Conservation (phyloP, 1,140 invertebrate genomes). For the Drosophila insularis region DNA sequence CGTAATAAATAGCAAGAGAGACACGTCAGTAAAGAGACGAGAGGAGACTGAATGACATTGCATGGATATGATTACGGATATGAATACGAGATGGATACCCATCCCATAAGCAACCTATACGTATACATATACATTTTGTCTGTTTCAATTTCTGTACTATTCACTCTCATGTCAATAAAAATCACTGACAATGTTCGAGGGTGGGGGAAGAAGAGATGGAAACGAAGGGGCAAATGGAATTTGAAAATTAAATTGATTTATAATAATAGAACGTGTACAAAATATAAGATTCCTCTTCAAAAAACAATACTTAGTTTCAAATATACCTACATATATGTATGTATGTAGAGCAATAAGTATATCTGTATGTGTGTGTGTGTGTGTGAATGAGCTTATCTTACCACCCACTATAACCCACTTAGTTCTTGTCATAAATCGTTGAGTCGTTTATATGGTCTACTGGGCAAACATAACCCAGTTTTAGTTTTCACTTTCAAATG, state of each 20-base stretch:
- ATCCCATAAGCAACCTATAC: neutral
- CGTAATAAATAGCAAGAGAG: neutral
- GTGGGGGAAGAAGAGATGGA: neutral
- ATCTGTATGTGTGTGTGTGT: neutral
- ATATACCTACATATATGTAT: neutral
- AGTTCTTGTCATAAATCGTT: slow-evolving; percentile 55
- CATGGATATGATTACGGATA: slow-evolving; percentile 4
- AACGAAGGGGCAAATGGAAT: neutral
- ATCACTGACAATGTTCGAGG: neutral
- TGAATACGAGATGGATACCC: neutral
- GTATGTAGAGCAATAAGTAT: neutral
- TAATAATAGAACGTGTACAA: slow-evolving; percentile 9
- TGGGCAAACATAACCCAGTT: slow-evolving; percentile 69
- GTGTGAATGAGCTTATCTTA: slow-evolving; percentile 16
- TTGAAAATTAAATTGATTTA: slow-evolving; percentile 15
- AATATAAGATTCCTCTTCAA: neutral
- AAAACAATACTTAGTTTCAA: neutral
- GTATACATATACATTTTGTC: neutral
- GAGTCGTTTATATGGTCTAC: slow-evolving; percentile 38
- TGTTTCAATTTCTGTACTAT: slow-evolving; percentile 6
- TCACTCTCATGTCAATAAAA: slow-evolving; percentile 13
- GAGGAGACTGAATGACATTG: slow-evolving; percentile 15
- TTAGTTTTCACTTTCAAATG: slow-evolving; percentile 14
- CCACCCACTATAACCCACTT: slow-evolving; percentile 57
- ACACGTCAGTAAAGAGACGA: neutral